phyloP scores from a whole-genome alignment of 2,888 invertebrate species.

The Drosophila lutescens region DNA sequence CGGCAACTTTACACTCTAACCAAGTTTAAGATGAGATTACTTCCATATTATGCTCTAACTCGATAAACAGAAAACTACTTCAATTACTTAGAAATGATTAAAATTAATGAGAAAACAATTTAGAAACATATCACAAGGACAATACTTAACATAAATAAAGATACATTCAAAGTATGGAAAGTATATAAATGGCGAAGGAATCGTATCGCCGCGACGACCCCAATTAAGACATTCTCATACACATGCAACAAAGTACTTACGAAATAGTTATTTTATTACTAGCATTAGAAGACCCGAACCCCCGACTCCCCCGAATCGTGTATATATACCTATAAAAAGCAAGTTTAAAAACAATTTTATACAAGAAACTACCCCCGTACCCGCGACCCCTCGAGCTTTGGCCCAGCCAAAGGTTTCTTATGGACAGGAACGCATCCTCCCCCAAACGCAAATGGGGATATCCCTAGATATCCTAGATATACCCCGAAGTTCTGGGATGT shows the following conservation, averaged over 20 bases:
- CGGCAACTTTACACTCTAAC: conserved; percentile 66
- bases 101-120: conserved; percentile 76
- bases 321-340: conserved; percentile 48
- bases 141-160: conserved; percentile 82
- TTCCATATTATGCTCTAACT: conserved; percentile 75
- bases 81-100: conserved; percentile 80
- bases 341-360: conserved; percentile 68
- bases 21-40: conserved; percentile 73
- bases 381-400: conserved; percentile 45
- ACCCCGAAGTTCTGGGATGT: not conserved
- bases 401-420: conserved; percentile 52
- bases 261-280: conserved; percentile 75
- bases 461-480: not conserved
- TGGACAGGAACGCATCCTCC: conserved; percentile 34
- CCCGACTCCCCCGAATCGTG: conserved; percentile 49
- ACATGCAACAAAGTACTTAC: conserved; percentile 61
- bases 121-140: conserved; percentile 84
- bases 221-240: conserved; percentile 51
- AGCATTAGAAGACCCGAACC: conserved; percentile 31
- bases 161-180: conserved; percentile 45
- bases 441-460: not conserved
- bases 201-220: not conserved
- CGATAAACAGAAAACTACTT: conserved; percentile 74
- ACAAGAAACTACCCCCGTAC: conserved; percentile 47
- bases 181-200: conserved; percentile 40